A percentile compares a stretch with the other conserved stretches of the same genome.
These are phyloP conservation scores for Danio rerio DNA, from an alignment of 2,113 vertebrate genomes.

Conservation along the genomic window GRCz12tu NC_133177.1:43749501-43750000, in stretches of 20 bases:
- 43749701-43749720: background rate
- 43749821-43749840: background rate
- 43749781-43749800: background rate
- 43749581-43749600: conserved; percentile 47
- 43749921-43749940: no score
- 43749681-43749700: background rate
- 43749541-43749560: conserved; percentile 34
- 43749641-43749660: background rate
- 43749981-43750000: no score
- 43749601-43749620: conserved; percentile 26
- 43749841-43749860: no score
- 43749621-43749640: conserved; percentile 4
- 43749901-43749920: no score
- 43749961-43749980: no score
- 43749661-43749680: background rate
- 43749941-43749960: no score
- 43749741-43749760: background rate
- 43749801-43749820: background rate
- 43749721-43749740: background rate
- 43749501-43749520: conserved; percentile 36
- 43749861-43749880: no score
- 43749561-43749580: conserved; percentile 38
- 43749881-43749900: no score
- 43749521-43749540: conserved; percentile 39
- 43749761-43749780: background rate